Conservation (phyloP, 2,113 vertebrate species). For the Triplophysa siluroides region DNA sequence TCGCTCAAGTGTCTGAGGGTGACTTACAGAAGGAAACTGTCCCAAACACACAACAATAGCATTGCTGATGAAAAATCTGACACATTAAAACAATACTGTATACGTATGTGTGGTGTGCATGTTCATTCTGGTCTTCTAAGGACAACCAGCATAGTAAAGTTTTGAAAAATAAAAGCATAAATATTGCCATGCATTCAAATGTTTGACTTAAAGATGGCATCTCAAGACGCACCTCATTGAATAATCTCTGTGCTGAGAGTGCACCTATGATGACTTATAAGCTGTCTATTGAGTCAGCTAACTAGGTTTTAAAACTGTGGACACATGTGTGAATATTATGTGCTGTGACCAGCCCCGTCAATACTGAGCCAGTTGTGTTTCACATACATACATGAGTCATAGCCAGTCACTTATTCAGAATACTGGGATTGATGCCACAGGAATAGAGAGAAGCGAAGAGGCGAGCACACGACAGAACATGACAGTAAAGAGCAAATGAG, state of each 20-base stretch:
- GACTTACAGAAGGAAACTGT: constrained; percentile 97
- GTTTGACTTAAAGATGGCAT: neutral
- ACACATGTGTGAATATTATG: constrained; percentile 31
- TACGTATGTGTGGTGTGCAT: too few relatives aligned
- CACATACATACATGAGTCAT: constrained; percentile 38
- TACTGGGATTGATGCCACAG: constrained; percentile 64
- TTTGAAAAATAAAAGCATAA: too few relatives aligned
- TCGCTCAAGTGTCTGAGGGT: constrained; percentile 96
- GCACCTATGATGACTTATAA: too few relatives aligned
- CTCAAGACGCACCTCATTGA: too few relatives aligned
- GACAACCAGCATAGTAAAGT: too few relatives aligned
- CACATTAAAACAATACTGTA: too few relatives aligned
- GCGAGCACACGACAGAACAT: neutral
- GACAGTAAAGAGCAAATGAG: constrained; percentile 6
- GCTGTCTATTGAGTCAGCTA: too few relatives aligned
- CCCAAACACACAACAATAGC: constrained; percentile 6
- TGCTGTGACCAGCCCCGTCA: constrained; percentile 30
- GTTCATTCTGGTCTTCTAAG: too few relatives aligned
- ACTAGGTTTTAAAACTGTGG: neutral
- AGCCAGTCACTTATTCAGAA: constrained; percentile 71
- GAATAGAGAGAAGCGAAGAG: constrained; percentile 20
- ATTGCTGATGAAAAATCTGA: too few relatives aligned
- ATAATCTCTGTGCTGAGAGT: too few relatives aligned
- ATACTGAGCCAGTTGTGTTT: constrained; percentile 39
- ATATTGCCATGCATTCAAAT: too few relatives aligned